phyloP scores from a whole-genome alignment of 2,888 invertebrate genomes.

The Drosophila limbata region DNA sequence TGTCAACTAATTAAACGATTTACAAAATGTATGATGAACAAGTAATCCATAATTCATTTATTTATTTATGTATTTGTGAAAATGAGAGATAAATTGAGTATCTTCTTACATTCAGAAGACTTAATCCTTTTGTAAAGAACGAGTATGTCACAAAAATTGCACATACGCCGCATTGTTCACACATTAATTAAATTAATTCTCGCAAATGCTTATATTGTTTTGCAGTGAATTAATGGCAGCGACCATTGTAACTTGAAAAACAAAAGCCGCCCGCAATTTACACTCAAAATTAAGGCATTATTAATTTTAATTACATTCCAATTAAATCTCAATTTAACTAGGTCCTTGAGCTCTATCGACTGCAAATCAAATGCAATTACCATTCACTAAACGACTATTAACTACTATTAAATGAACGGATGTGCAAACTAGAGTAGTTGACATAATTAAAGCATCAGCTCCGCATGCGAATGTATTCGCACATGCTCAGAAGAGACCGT shows the following conservation, averaged over 20 bases:
- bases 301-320: conserved; percentile 76
- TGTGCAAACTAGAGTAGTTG: conserved; percentile 16
- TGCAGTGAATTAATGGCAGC: conserved; percentile 20
- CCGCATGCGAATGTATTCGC: background rate
- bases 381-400: conserved; percentile 50
- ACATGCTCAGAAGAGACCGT: background rate
- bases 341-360: conserved; percentile 38
- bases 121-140: background rate
- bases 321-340: conserved; percentile 69
- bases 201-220: background rate
- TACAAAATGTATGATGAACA: background rate
- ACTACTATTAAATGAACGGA: conserved; percentile 28
- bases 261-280: conserved; percentile 45
- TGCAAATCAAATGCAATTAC: conserved; percentile 47
- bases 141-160: background rate
- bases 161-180: background rate
- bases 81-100: background rate
- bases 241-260: conserved; percentile 27
- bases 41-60: background rate
- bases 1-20: conserved; percentile 1
- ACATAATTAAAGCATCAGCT: conserved; percentile 10
- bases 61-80: background rate
- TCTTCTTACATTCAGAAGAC: background rate
- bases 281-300: conserved; percentile 55
- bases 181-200: conserved; percentile 40